Evolutionary conservation across 2,888 invertebrate genomes (phyloP), one percentile per base, ranked within the genome.

Genomic region (Seira sanloemensis): DNA sequence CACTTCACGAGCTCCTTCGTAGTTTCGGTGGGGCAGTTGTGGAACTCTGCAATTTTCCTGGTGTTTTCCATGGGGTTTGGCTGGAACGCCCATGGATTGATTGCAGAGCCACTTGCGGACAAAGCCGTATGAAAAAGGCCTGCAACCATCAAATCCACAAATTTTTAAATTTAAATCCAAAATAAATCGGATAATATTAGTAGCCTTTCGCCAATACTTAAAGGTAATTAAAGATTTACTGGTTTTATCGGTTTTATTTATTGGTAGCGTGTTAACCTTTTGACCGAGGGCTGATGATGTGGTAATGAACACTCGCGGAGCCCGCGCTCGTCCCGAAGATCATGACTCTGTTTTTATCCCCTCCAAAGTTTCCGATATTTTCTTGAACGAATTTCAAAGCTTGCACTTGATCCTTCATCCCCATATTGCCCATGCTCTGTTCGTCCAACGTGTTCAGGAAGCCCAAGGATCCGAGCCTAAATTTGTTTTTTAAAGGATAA

Each of bases 81-180:
- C 23, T 86, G 78, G 21, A 87, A 86, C 9, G 86, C 87, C 86
- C 86, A 87, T 0, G 87, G 86, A 84, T 86, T 86, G 21, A 87
- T 21, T 9, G 86, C 87, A 18, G 86, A 86, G 0, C 87, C 87
- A 77, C 84, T 84, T 1, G 66, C 76, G 1, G 84, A 84, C 16
- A 82, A 73, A 0, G 87, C 86, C 0, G 66, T 65, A 25, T 87
- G 84, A 65, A 87, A 87, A 16, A 87, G 37, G 9, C 87, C 87
- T 85, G 12, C 4, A 37, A 37, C 4, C 37, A 37, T 7, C 12
- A 12, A 37, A 37, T 37, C 37, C 4, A 12, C 37, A 37, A 37
- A 12, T 37, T 37, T 37, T 37, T 37, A 4, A 37, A 37, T 37
- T 4, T n/a, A n/a, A n/a, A n/a, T n/a, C n/a, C n/a, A n/a, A n/a